Percentiles rank a stretch among this genome's conserved stretches.
These are phyloP conservation scores for Trigoniulus corallinus DNA, from an alignment of 1,140 invertebrate genomes.

Conservation along the genomic window DNA sequence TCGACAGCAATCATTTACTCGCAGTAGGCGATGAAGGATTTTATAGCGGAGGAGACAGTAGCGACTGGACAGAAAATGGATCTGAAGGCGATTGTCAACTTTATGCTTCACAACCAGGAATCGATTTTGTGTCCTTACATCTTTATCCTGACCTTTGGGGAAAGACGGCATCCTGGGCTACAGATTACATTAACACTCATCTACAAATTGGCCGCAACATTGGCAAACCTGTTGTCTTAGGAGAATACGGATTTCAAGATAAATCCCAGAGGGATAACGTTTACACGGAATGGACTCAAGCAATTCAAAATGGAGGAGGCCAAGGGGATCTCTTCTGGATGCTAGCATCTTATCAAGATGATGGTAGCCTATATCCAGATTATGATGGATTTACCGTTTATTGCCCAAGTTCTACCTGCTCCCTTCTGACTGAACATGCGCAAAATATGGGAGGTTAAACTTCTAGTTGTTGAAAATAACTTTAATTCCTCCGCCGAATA, in stretches of 20 bases:
- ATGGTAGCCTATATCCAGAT: not conserved
- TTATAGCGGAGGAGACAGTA: not conserved
- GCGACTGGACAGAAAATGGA: not conserved
- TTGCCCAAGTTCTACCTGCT: not conserved
- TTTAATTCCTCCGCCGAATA: too few species aligned
- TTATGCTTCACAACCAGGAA: not conserved
- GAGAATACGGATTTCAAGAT: not conserved
- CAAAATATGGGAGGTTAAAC: too few species aligned
- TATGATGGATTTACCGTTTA: not conserved
- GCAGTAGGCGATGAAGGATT: not conserved
- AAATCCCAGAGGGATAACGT: not conserved
- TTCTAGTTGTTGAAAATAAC: too few species aligned
- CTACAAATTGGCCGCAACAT: not conserved
- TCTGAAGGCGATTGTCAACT: not conserved
- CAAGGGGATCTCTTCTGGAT: not conserved
- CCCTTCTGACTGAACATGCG: not conserved
- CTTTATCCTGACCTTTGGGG: not conserved
- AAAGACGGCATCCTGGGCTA: not conserved
- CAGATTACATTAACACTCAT: not conserved
- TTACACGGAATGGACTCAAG: not conserved
- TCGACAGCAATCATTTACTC: not conserved
- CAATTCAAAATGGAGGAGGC: not conserved
- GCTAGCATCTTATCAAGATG: not conserved
- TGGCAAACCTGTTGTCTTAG: not conserved
- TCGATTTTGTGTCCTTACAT: not conserved